phyloP scores from a whole-genome alignment of 2,888 invertebrate genomes.

The Phymatocera aterrima region DNA sequence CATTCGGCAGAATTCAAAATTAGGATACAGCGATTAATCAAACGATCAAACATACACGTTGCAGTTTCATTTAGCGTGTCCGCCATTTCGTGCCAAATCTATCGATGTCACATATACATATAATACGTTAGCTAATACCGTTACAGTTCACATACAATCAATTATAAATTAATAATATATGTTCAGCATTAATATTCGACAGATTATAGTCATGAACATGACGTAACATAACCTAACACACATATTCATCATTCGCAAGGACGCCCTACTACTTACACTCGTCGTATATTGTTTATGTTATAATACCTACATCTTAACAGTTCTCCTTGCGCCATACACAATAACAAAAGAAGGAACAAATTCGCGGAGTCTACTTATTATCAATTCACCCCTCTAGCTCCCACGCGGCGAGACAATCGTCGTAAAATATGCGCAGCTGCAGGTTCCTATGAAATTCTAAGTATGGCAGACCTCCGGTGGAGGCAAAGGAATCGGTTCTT shows the following conservation, averaged over 20 bases:
- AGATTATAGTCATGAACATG: no score
- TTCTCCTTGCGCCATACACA: conserved; percentile 3
- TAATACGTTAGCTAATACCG: no score
- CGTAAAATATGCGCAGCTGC: no score
- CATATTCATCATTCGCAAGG: background rate
- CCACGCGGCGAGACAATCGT: background rate
- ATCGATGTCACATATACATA: no score
- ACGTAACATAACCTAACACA: background rate
- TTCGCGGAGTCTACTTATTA: background rate
- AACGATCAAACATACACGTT: background rate
- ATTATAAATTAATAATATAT: no score
- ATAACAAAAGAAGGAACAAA: conserved; percentile 20
- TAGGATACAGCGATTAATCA: background rate
- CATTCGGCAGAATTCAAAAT: background rate
- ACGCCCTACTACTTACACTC: background rate
- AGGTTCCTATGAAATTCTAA: background rate
- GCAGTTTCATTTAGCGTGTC: no score
- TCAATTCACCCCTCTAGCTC: background rate
- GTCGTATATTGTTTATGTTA: background rate
- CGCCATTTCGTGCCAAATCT: no score
- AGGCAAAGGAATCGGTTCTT: conserved; percentile 69
- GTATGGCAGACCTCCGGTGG: conserved; percentile 57
- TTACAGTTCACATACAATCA: no score
- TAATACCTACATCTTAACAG: background rate
- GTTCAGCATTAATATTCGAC: no score